Evolutionary conservation across 2,797 vertebrate genomes (phyloP).

Genomic region (Potorous gilbertii): DNA sequence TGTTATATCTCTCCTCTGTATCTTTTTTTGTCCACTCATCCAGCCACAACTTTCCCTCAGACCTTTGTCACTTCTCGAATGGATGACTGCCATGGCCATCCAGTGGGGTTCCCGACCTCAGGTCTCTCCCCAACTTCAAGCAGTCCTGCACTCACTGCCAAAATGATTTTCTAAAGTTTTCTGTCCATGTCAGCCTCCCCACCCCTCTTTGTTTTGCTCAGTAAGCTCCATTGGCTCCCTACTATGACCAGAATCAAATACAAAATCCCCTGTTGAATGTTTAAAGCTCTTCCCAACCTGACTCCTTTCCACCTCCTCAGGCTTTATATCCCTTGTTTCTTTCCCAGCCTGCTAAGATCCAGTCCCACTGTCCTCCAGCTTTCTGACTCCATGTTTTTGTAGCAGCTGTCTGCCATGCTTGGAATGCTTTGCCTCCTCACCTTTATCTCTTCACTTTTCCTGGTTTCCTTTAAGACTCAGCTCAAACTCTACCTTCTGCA

Average conservation of each 20-base stretch:
- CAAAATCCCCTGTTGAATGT: neutral
- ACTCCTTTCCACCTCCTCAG: neutral
- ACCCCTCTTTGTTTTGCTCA: neutral
- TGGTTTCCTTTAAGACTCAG: neutral
- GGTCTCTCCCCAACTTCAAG: neutral
- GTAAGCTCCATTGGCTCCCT: neutral
- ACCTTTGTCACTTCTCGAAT: neutral
- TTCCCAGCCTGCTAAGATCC: neutral
- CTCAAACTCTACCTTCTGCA: neutral
- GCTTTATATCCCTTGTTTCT: neutral
- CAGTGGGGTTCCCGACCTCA: neutral
- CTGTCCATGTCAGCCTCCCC: neutral
- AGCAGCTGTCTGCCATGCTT: neutral
- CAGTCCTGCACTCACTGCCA: neutral
- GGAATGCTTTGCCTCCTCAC: no score
- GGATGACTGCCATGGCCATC: neutral
- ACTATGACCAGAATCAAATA: neutral
- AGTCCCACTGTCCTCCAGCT: neutral
- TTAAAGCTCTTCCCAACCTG: neutral
- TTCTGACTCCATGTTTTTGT: neutral
- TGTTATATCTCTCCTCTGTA: neutral
- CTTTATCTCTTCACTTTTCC: no score
- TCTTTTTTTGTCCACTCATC: neutral
- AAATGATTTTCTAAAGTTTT: neutral
- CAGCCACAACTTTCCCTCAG: neutral